Percentiles rank a stretch among this genome's conserved stretches.
Evolutionary conservation across 1,140 invertebrate genomes (phyloP).

Genomic region (Dendrolimus kikuchii): DNA sequence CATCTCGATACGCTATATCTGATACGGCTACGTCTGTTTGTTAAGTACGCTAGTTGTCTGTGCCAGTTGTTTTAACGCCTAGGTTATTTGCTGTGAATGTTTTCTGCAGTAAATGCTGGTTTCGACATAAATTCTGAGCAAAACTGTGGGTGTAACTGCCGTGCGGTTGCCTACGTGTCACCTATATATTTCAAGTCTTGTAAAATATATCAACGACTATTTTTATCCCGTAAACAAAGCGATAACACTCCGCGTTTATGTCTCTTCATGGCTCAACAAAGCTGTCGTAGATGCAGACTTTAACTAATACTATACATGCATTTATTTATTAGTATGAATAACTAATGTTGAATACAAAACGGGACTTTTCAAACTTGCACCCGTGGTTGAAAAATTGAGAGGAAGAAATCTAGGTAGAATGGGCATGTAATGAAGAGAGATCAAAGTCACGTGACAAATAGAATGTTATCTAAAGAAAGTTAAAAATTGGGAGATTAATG

Average conservation of each 20-base stretch:
- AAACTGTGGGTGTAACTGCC: conserved; percentile 65
- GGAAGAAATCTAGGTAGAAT: too few species aligned
- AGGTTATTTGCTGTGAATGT: conserved; percentile 65
- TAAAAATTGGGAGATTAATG: too few species aligned
- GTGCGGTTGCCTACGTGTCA: conserved; percentile 44
- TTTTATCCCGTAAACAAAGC: conserved; percentile 32
- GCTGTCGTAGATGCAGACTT: conserved; percentile 4
- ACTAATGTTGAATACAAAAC: too few species aligned
- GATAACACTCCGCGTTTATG: conserved; percentile 15
- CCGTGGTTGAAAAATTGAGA: too few species aligned
- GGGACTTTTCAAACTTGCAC: too few species aligned
- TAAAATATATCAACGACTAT: conserved; percentile 38
- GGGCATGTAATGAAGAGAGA: too few species aligned
- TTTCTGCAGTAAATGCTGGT: conserved; percentile 60
- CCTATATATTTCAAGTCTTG: conserved; percentile 45
- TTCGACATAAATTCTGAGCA: conserved; percentile 65
- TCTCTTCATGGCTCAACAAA: conserved; percentile 7
- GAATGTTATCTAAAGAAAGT: too few species aligned
- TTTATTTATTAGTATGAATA: too few species aligned
- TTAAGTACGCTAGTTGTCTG: conserved; percentile 64
- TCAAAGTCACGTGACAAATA: too few species aligned
- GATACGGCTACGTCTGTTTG: conserved; percentile 69
- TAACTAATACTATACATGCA: too few species aligned
- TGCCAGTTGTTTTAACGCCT: conserved; percentile 66
- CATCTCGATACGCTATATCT: conserved; percentile 62